These are phyloP conservation scores for Tor tambroides DNA, from an alignment of 2,113 vertebrate species.

Conservation along the genomic window DNA sequence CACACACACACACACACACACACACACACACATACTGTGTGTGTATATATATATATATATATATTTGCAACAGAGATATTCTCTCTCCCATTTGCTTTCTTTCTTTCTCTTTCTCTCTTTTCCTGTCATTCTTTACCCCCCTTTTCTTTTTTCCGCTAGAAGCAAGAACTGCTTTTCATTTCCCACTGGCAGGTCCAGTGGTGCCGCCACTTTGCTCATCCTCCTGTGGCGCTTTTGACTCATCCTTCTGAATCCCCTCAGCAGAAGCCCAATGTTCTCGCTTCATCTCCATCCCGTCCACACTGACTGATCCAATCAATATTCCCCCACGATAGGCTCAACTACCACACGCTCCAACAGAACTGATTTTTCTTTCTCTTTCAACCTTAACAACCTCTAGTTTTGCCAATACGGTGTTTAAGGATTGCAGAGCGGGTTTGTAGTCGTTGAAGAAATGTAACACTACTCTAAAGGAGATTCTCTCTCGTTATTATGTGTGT, in stretches of 20 bases:
- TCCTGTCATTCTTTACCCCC: background rate
- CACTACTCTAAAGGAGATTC: background rate
- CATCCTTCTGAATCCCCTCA: constrained; percentile 44
- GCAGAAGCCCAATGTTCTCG: constrained; percentile 52
- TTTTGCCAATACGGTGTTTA: background rate
- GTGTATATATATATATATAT: too few relatives aligned
- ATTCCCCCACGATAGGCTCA: constrained; percentile 41
- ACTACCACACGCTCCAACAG: constrained; percentile 33
- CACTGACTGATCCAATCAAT: constrained; percentile 58
- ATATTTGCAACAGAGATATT: constrained; percentile 3
- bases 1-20: too few relatives aligned
- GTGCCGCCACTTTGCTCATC: constrained; percentile 39
- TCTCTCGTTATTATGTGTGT: background rate
- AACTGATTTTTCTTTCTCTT: constrained; percentile 44
- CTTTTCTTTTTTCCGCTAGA: constrained; percentile 7
- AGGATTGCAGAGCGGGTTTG: constrained; percentile 30
- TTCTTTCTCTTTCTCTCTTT: background rate
- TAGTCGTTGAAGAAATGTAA: constrained; percentile 37
- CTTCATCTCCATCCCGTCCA: constrained; percentile 54
- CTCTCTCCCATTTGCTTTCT: background rate
- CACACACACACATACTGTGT: too few relatives aligned
- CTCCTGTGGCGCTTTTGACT: constrained; percentile 51
- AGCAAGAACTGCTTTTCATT: constrained; percentile 38
- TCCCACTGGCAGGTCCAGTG: constrained; percentile 30
- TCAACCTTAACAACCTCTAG: constrained; percentile 39